Evolutionary conservation across 1,140 invertebrate genomes (phyloP), one percentile per base, ranked within the genome.

Genomic region (Aphidius ervi): DNA sequence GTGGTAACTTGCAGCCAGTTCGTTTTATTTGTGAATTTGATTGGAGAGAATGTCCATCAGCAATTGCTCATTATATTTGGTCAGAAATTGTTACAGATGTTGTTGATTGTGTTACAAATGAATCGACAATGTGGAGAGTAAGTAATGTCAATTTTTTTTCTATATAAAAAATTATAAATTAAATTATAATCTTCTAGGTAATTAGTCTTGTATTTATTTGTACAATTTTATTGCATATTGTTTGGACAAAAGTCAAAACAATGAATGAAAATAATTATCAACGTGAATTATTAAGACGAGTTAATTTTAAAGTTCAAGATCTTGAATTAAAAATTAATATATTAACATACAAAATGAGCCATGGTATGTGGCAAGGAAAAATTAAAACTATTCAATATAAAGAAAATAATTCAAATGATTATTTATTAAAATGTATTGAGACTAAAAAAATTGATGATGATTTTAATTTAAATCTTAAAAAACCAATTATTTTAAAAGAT

Each of bases 11-110:
- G 8, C 61, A 72, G 60, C 67, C 73, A 5, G 68, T 72, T 20
- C 47, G 65, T 20, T 63, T 61, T 45, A 66, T 68, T 50, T 77
- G 75, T 23, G 64, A 73, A 56, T 43, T 59, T 20, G 67, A 70
- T 56, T 76, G 73, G 73, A 63, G 53, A n/a, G 63, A 72, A 48
- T 77, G 75, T 61, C 63, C 68, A 5, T 60, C 56, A 16, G 72
- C 70, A 4, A 63, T 75, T 9, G 45, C 39, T 20, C 67, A 70
- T 69, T 76, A 77, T 45, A 52, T 76, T 46, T 77, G 75, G 75
- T 69, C 59, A 6, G 75, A 77, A 61, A 65, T 72, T 6, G 74
- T 76, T 0, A 74, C 73, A 2, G 75, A 77, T 23, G 75, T 77
- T 20, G 66, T 71, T n/a, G 74, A 77, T 49, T 71, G 62, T 42